Evolutionary conservation across 92 coral and sea anemone genomes (phyloP).

Genomic region (Blastomussa wellsi): DNA sequence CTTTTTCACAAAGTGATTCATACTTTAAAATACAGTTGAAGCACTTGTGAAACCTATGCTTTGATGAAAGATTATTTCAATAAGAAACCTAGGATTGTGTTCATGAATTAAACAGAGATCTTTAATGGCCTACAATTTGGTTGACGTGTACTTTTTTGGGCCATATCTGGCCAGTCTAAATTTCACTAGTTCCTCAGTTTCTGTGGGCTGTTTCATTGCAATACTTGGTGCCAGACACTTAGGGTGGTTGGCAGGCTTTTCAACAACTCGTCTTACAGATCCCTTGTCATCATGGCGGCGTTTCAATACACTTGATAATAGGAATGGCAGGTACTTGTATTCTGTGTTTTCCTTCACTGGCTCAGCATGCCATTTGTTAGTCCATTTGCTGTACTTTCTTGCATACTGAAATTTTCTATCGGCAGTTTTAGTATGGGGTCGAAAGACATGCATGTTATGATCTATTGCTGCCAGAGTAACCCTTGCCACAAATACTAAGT

Average conservation of each 20-base stretch:
- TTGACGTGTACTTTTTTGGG: neutral
- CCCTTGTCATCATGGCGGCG: constrained; percentile 32
- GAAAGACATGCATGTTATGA: constrained; percentile 45
- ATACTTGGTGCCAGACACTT: constrained; percentile 41
- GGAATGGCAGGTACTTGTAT: constrained; percentile 44
- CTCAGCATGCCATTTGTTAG: constrained; percentile 51
- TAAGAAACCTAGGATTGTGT: no score
- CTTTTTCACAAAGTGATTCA: no score
- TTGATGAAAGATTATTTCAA: no score
- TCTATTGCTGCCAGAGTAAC: constrained; percentile 39
- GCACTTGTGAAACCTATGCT: no score
- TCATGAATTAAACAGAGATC: no score
- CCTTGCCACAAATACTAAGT: constrained; percentile 36
- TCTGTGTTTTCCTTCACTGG: constrained; percentile 40
- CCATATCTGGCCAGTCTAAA: constrained; percentile 13
- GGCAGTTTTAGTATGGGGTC: constrained; percentile 17
- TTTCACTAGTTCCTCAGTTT: constrained; percentile 34
- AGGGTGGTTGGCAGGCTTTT: constrained; percentile 15
- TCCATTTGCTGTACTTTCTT: constrained; percentile 42
- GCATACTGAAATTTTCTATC: constrained; percentile 23
- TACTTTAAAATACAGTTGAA: no score
- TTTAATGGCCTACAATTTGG: no score
- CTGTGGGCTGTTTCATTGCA: constrained; percentile 42
- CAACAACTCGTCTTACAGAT: constrained; percentile 28
- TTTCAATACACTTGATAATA: constrained; percentile 26